These are phyloP conservation scores for Yponomeuta plumbellus DNA, from an alignment of 2,888 invertebrate species.

Conservation along the genomic window DNA sequence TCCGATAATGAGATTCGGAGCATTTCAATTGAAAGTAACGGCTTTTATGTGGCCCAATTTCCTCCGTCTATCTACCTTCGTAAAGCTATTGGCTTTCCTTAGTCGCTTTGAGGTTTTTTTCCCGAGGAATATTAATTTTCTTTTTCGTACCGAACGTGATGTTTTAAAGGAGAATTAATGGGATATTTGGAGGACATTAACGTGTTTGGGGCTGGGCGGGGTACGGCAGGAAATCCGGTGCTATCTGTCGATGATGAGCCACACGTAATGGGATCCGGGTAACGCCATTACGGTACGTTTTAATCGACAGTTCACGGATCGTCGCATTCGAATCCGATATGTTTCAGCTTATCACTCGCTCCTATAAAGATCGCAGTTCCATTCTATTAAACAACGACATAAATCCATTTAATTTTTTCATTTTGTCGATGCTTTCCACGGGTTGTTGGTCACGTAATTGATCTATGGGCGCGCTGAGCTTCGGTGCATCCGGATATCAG, in stretches of 20 bases:
- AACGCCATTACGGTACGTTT: constrained; percentile 60
- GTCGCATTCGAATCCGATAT: constrained; percentile 43
- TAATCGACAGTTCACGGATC: constrained; percentile 58
- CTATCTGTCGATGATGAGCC: constrained; percentile 44
- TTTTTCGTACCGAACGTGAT: background rate
- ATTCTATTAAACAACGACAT: constrained; percentile 15
- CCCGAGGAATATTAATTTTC: constrained; percentile 3
- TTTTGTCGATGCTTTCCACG: constrained; percentile 10
- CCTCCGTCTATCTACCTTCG: constrained; percentile 2
- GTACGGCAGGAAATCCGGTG: constrained; percentile 29
- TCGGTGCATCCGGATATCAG: background rate
- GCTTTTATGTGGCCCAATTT: constrained; percentile 12
- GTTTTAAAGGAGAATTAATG: background rate
- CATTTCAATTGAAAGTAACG: constrained; percentile 18
- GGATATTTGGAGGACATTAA: constrained; percentile 34
- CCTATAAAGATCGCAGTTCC: constrained; percentile 11
- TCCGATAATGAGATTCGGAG: constrained; percentile 16
- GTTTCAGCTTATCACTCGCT: constrained; percentile 16
- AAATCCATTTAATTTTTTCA: constrained; percentile 13
- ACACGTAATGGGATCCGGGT: constrained; percentile 35
- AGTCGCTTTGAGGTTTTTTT: constrained; percentile 9
- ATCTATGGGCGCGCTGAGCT: background rate
- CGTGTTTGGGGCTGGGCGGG: constrained; percentile 38
- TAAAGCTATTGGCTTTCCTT: background rate
- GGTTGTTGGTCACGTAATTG: constrained; percentile 7